Evolutionary conservation across 2,113 vertebrate genomes (phyloP).

Genomic region (Cyphomyrus discorhynchus): DNA sequence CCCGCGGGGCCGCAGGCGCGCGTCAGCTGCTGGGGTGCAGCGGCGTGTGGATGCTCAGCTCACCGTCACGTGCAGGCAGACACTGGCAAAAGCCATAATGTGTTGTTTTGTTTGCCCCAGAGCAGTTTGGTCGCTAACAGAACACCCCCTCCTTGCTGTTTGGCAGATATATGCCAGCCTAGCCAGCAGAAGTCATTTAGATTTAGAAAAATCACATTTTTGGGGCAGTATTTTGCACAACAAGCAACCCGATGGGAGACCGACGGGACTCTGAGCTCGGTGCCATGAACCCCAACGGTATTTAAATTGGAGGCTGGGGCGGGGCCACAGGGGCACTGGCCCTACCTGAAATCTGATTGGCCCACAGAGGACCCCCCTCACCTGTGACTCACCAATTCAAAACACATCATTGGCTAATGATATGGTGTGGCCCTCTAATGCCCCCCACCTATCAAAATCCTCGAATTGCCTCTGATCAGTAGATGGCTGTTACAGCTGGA

Average conservation of each 20-base stretch:
- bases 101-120: neutral
- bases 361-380: neutral
- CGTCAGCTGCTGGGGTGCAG: neutral
- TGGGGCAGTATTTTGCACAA: neutral
- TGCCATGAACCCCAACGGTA: neutral
- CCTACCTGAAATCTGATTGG: neutral
- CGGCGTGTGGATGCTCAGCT: neutral
- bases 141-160: neutral
- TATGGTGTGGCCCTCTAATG: neutral
- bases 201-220: neutral
- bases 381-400: neutral
- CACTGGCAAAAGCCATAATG: neutral
- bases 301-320: neutral
- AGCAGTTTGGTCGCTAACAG: neutral
- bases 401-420: neutral
- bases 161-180: neutral
- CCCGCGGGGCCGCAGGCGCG: too few species aligned
- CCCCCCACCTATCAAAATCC: neutral
- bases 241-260: neutral
- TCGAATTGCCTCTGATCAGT: neutral
- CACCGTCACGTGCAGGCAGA: neutral
- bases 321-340: neutral
- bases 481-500: neutral
- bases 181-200: neutral
- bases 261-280: neutral